Evolutionary conservation across 2,113 vertebrate species (phyloP).

Genomic region (Scomber scombrus): DNA sequence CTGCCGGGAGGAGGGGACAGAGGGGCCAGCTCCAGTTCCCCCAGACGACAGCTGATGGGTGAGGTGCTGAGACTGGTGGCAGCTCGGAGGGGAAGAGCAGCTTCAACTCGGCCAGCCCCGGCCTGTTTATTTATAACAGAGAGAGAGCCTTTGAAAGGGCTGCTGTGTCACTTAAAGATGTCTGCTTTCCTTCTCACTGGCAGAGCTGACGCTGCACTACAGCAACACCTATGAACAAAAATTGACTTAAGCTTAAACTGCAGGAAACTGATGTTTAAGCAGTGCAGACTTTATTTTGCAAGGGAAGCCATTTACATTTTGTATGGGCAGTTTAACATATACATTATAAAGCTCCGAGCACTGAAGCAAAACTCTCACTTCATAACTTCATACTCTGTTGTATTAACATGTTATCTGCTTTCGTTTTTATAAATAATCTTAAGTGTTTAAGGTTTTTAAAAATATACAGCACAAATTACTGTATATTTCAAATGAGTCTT

Average conservation of each 20-base stretch:
- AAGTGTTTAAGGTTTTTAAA: too few relatives aligned
- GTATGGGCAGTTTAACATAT: background rate
- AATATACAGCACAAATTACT: too few relatives aligned
- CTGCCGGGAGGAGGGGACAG: conserved; percentile 39
- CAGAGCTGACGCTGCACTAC: conserved; percentile 30
- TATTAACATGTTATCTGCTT: background rate
- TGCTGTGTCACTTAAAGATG: conserved; percentile 71
- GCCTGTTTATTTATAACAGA: conserved; percentile 83
- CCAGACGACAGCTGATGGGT: conserved; percentile 85
- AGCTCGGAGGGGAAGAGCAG: conserved; percentile 53
- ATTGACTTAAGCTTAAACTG: background rate
- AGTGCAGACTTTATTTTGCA: background rate
- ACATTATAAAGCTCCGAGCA: background rate
- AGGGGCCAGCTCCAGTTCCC: conserved; percentile 72
- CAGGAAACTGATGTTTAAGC: background rate
- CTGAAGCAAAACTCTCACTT: background rate
- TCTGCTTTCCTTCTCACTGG: conserved; percentile 56
- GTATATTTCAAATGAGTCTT: too few relatives aligned
- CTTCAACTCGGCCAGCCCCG: conserved; percentile 35
- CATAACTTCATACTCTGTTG: background rate
- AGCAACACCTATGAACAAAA: conserved; percentile 17
- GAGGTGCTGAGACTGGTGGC: conserved; percentile 67
- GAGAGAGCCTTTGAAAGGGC: conserved; percentile 54
- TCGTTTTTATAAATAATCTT: too few relatives aligned
- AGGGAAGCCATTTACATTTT: background rate